Conservation (phyloP, 2,888 invertebrate species). For the Drosophila monieri region DNA sequence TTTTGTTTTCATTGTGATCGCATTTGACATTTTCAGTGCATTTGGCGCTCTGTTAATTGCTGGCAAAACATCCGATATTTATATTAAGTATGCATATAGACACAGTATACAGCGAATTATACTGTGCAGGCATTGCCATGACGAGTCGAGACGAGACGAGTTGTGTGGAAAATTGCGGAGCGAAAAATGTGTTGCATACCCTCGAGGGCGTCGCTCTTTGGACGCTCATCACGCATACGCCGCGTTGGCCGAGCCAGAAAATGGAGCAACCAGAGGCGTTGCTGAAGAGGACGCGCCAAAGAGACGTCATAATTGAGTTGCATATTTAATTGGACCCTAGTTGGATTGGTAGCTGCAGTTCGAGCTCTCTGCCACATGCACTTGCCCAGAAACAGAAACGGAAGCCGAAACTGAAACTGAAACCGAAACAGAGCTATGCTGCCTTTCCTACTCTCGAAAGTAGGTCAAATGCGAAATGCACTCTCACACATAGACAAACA, state of each 20-base stretch:
- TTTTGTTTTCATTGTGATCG: slow-evolving; percentile 16
- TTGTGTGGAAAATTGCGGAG: slow-evolving; percentile 1
- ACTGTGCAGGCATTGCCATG: background rate
- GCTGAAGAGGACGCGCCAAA: background rate
- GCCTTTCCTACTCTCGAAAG: slow-evolving; percentile 46
- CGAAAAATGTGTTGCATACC: slow-evolving; percentile 53
- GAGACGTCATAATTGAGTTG: slow-evolving; percentile 65
- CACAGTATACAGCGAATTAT: background rate
- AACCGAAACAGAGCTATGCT: slow-evolving; percentile 8
- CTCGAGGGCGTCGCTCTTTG: slow-evolving; percentile 52
- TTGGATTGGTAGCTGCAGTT: slow-evolving; percentile 13
- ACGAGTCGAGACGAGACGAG: too few species aligned
- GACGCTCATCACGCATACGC: slow-evolving; percentile 50
- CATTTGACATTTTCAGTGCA: slow-evolving; percentile 44
- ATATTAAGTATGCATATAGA: slow-evolving; percentile 24
- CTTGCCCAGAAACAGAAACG: slow-evolving; percentile 30
- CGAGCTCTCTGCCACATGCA: slow-evolving; percentile 13
- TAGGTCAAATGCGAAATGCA: slow-evolving; percentile 73
- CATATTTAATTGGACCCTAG: slow-evolving; percentile 51
- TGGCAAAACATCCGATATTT: slow-evolving; percentile 24
- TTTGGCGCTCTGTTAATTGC: slow-evolving; percentile 35
- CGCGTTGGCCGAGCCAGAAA: slow-evolving; percentile 37
- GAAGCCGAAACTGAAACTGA: slow-evolving; percentile 16
- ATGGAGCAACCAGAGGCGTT: slow-evolving; percentile 20
- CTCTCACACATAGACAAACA: slow-evolving; percentile 43